Conservation (phyloP, 1,140 invertebrate species). For the Halesus radiatus region DNA sequence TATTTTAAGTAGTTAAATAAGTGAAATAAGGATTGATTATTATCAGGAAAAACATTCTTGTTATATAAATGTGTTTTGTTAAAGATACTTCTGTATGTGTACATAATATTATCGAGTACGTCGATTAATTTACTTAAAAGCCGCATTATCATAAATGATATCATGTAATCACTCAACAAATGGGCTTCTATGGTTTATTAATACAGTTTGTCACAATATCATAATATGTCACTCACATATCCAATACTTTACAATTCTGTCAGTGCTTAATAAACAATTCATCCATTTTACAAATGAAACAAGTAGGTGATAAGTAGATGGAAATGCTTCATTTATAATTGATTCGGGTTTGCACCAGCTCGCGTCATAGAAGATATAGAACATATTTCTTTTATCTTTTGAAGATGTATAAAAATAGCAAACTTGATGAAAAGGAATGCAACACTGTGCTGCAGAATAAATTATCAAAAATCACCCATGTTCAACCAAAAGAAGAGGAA, state of each 20-base stretch:
- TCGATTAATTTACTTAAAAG: not conserved
- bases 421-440: slow-evolving; percentile 11
- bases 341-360: not conserved
- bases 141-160: not conserved
- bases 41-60: not conserved
- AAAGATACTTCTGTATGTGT: not conserved
- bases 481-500: slow-evolving; percentile 35
- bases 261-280: not conserved
- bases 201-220: not conserved
- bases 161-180: not conserved
- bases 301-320: not conserved
- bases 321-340: not conserved
- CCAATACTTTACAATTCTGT: not conserved
- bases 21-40: not conserved
- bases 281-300: not conserved
- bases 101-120: not conserved
- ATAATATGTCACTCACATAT: not conserved
- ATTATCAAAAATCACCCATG: slow-evolving; percentile 43
- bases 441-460: slow-evolving; percentile 50
- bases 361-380: not conserved
- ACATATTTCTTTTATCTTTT: not conserved
- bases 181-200: not conserved
- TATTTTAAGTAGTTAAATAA: too few species aligned
- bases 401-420: slow-evolving; percentile 35
- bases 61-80: not conserved